Evolutionary conservation across 2,113 vertebrate genomes (phyloP).

Genomic region (Pedionomus torquatus): DNA sequence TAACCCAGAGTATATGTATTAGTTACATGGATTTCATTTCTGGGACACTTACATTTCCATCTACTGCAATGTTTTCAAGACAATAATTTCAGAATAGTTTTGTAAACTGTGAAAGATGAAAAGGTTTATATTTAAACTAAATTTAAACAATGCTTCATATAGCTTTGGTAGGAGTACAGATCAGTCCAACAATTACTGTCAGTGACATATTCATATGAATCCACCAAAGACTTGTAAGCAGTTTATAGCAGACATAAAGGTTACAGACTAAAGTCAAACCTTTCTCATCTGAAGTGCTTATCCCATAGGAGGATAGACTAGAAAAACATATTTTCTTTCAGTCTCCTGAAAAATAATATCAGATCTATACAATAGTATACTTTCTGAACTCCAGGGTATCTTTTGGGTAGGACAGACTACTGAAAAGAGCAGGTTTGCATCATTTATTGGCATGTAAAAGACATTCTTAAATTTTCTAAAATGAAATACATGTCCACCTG

Average conservation of each 20-base stretch:
- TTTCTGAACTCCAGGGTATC: neutral
- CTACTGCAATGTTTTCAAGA: neutral
- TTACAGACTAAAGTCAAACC: neutral
- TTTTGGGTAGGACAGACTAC: neutral
- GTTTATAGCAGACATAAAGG: neutral
- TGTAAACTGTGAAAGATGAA: neutral
- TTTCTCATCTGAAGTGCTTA: neutral
- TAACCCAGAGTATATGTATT: neutral
- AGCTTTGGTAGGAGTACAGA: neutral
- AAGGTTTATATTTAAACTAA: neutral
- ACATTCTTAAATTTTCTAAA: neutral
- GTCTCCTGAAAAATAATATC: neutral
- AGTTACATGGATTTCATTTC: neutral
- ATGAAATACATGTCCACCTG: neutral
- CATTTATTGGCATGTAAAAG: neutral
- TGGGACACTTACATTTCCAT: neutral
- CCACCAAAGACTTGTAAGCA: neutral
- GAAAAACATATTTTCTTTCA: neutral
- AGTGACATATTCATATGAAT: neutral
- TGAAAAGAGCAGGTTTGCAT: neutral
- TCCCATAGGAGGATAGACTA: neutral
- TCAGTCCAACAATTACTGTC: neutral
- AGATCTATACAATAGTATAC: neutral
- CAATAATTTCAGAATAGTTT: neutral
- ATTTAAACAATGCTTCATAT: neutral